A percentile compares a stretch with the other conserved stretches of the same genome.
These are phyloP conservation scores for Stratiolaelaps scimitus DNA, from an alignment of 1,140 invertebrate genomes.

Conservation along the genomic window DNA sequence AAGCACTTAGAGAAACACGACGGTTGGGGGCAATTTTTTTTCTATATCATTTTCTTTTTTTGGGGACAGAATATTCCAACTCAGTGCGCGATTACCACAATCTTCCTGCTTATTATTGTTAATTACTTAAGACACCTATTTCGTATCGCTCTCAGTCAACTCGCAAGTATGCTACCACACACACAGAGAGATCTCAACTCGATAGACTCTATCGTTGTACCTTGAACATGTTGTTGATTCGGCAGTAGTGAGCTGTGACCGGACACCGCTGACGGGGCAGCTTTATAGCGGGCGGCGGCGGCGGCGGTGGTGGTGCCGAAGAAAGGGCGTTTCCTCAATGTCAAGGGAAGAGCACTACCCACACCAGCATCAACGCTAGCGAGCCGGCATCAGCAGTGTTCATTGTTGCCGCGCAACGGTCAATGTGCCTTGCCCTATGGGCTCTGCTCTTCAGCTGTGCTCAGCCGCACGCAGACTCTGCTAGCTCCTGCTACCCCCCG, in stretches of 20 bases:
- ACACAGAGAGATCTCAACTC: too few relatives aligned
- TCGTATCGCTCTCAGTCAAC: too few relatives aligned
- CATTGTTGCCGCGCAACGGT: not conserved
- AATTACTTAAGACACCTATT: too few relatives aligned
- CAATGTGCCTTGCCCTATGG: not conserved
- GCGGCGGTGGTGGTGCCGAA: not conserved
- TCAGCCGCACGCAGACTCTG: not conserved
- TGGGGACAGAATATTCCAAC: too few relatives aligned
- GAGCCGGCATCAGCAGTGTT: not conserved
- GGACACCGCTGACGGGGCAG: constrained; percentile 8
- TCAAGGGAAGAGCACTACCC: constrained; percentile 9
- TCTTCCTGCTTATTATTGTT: too few relatives aligned
- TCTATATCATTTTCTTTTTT: too few relatives aligned
- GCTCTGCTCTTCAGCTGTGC: not conserved
- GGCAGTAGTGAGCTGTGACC: constrained; percentile 14
- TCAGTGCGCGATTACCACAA: too few relatives aligned
- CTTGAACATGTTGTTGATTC: constrained; percentile 26
- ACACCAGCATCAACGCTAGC: too few relatives aligned
- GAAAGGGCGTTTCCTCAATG: constrained; percentile 25
- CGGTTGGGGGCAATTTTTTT: too few relatives aligned
- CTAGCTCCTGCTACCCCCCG: not conserved
- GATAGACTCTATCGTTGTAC: not conserved
- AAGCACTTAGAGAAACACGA: too few relatives aligned
- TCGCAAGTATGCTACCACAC: too few relatives aligned
- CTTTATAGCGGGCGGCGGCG: constrained; percentile 17